Percentiles rank a stretch among this genome's conserved stretches.
phyloP scores from a whole-genome alignment of 2,888 invertebrate genomes.

The Orgyia antiqua region DNA sequence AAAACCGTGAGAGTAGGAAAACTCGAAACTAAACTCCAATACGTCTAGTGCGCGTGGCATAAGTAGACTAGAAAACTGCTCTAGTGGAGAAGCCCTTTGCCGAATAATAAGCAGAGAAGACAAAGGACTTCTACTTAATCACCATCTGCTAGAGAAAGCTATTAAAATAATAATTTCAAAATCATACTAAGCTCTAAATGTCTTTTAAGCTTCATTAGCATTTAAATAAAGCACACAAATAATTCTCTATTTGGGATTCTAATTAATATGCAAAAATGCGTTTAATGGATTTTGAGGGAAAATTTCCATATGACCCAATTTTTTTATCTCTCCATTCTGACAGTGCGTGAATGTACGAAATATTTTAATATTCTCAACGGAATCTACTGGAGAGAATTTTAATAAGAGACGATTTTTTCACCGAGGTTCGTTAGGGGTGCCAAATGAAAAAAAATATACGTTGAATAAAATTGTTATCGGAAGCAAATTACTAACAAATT shows the following conservation, averaged over 20 bases:
- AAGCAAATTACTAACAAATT: background rate
- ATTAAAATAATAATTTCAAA: background rate
- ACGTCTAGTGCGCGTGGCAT: no score
- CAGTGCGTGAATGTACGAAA: slow-evolving; percentile 13
- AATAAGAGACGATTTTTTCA: slow-evolving; percentile 23
- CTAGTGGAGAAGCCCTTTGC: no score
- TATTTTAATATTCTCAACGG: slow-evolving; percentile 28
- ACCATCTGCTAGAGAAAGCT: no score
- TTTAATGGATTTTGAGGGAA: slow-evolving; percentile 13
- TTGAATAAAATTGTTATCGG: slow-evolving; percentile 1
- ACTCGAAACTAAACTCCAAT: no score
- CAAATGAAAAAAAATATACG: background rate
- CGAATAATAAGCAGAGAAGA: no score
- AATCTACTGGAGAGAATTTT: slow-evolving; percentile 25
- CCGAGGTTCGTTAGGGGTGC: slow-evolving; percentile 4
- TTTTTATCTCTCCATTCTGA: slow-evolving; percentile 6
- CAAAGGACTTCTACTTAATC: no score
- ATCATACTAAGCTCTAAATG: background rate
- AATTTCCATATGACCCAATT: slow-evolving; percentile 21
- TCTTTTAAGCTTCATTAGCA: slow-evolving; percentile 10
- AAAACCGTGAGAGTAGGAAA: background rate
- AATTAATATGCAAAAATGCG: slow-evolving; percentile 20
- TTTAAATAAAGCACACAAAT: slow-evolving; percentile 14
- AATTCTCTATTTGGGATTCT: slow-evolving; percentile 10
- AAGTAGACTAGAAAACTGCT: no score